Evolutionary conservation across 2,888 invertebrate genomes (phyloP), one percentile per base, ranked within the genome.

Genomic region (Dryococelus australis): DNA sequence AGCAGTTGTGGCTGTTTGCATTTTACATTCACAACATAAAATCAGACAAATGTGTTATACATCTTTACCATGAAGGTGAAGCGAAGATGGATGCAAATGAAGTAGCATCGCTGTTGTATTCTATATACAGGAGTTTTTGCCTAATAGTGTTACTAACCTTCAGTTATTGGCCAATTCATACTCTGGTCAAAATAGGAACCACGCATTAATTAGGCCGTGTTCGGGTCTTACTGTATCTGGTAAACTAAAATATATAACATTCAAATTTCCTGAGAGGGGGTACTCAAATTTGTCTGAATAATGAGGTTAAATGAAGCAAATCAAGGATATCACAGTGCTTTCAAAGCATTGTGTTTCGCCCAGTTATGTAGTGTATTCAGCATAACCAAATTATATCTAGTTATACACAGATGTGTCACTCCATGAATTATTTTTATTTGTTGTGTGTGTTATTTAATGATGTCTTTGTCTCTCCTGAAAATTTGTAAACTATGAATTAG

Each of bases 91-190:
- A 16, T 20, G 65, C 16, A 65, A 65, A 65, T 65, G 65, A 65
- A 65, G 65, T 65, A 9, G 65, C 20, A 65, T 65, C 65, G 20
- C 65, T 65, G 65, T 65, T 65, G 65, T 65, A 65, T 65, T 12
- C 65, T 65, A 65, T 65, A 65, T 65, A 9, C 65, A 20, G 65
- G 65, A 65, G 16, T n/a, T 65, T 65, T 65, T 24, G 65, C 65
- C 65, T 20, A 65, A 20, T 65, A 65, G 65, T 65, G 65, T 65
- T 65, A 65, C 65, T 65, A 65, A 65, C 65, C 65, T 65, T 65
- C 65, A 65, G 8, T 65, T 65, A 65, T 65, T 65, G 4, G 24
- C 65, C 6, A 16, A 65, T 65, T 65, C 10, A 20, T 65, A 24
- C 65, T 16, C 65, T 16, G 65, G 65, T 24, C 65, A 65, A 65